Evolutionary conservation across 2,113 vertebrate genomes (phyloP), one percentile per base, ranked within the genome.

Genomic region (Callaeas wilsoni): DNA sequence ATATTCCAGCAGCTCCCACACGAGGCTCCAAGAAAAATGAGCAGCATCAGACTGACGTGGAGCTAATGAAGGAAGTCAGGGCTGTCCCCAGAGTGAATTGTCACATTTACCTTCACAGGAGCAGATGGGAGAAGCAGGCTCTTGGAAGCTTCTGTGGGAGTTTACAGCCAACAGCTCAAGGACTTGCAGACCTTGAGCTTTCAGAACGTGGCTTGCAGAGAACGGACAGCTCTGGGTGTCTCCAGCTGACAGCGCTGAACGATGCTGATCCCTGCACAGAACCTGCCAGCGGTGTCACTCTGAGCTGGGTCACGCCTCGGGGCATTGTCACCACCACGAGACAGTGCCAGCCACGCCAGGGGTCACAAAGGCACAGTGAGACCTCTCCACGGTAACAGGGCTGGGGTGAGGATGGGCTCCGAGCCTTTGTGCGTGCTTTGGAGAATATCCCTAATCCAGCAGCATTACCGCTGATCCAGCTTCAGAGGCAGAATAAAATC

Each of bases 121-220:
- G 27, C 70, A 90, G 94, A 69, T 89, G 78, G 89, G 59, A 88
- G 74, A 86, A 80, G 69, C 77, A 76, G 84, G 62, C 27, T 79
- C 83, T 68, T 91, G 95, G 90, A 80, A 73, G 57, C 50, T 59
- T 30, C 75, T 22, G n/a, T 4, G 80, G 71, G 71, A 65, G 37
- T 25, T 88, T 16, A 10, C 27, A 69, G 92, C 78, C 91, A 90
- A 26, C 41, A 85, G 50, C 84, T 82, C 81, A 68, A 85, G 84
- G 89, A 69, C 90, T 88, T 1, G 3, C 5, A 80, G 92, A 93
- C 81, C 87, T 35, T 89, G 81, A 89, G 87, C 30, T 89, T 71
- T 84, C 86, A 49, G 18, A 92, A 14, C 1, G 13, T 20, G 50
- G 53, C 55, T 92, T 52, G 62, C 20, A 33, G 13, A 32, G 85